phyloP scores from a whole-genome alignment of 2,888 invertebrate species.

The Sminthurides aquaticus region DNA sequence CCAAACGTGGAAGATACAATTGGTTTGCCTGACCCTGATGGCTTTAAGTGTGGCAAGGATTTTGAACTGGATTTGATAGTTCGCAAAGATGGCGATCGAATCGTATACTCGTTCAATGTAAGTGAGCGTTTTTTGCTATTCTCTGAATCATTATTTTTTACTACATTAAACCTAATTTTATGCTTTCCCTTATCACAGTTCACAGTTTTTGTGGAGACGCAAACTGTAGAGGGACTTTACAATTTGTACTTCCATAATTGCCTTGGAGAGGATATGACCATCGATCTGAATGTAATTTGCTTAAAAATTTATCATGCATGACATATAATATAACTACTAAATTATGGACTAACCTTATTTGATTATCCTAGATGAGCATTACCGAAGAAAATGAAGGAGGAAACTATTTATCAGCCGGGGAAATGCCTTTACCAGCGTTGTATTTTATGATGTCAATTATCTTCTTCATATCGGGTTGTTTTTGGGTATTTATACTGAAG shows the following conservation, averaged over 20 bases:
- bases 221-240: constrained; percentile 82
- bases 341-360: no score
- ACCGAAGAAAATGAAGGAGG: constrained; percentile 70
- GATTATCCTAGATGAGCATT: constrained; percentile 77
- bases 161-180: constrained; percentile 27
- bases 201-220: constrained; percentile 64
- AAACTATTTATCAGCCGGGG: constrained; percentile 88
- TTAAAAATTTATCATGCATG: constrained; percentile 4
- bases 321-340: no score
- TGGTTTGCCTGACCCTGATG: background rate
- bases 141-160: background rate
- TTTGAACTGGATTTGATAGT: background rate
- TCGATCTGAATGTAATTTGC: constrained; percentile 63
- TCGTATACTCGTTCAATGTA: background rate
- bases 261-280: constrained; percentile 49
- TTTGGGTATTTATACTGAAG: constrained; percentile 84
- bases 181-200: constrained; percentile 55
- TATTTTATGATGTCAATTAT: constrained; percentile 86
- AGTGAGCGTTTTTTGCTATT: background rate
- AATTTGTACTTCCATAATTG: constrained; percentile 94
- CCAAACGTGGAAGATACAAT: no score
- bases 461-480: constrained; percentile 74
- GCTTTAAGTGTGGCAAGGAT: background rate
- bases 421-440: constrained; percentile 87
- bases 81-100: background rate